Evolutionary conservation across 2,797 vertebrate genomes (phyloP).

Genomic region (Lacerta bilineata): DNA sequence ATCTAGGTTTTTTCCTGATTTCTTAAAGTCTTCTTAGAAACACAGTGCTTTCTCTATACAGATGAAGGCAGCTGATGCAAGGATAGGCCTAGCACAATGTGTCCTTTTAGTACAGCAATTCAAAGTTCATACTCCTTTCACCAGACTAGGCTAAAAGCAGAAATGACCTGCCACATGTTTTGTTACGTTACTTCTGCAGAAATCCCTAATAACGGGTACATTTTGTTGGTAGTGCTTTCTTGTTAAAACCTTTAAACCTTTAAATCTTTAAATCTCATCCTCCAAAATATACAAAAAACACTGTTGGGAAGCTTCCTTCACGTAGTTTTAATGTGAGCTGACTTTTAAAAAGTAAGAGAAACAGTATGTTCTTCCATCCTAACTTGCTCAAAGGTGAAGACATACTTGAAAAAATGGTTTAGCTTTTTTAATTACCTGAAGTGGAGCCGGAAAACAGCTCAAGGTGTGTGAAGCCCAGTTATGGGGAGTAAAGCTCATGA

Average conservation of each 20-base stretch:
- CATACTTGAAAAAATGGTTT: not conserved
- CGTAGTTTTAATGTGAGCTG: not conserved
- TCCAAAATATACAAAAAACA: conserved; percentile 26
- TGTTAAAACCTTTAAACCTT: not conserved
- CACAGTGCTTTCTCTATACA: not conserved
- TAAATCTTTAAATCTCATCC: not conserved
- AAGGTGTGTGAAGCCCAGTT: conserved; percentile 99
- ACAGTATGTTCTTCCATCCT: not conserved
- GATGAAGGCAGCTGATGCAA: not conserved
- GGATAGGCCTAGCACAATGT: not conserved
- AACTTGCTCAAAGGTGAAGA: not conserved
- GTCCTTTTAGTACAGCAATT: not conserved
- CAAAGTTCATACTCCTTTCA: not conserved
- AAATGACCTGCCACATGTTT: not conserved
- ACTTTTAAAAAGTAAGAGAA: not conserved
- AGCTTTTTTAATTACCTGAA: conserved; percentile 87
- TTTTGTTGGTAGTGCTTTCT: not conserved
- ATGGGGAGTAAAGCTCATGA: conserved; percentile 98
- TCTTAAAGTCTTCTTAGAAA: fast-evolving
- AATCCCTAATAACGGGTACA: not conserved
- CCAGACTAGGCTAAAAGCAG: not conserved
- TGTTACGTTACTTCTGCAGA: conserved; percentile 11
- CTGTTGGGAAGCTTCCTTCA: not conserved
- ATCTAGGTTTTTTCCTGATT: not conserved
- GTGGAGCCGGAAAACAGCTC: conserved; percentile 96